Evolutionary conservation across 2,113 vertebrate species (phyloP), one percentile per base, ranked within the genome.

Genomic region (Psophia crepitans): DNA sequence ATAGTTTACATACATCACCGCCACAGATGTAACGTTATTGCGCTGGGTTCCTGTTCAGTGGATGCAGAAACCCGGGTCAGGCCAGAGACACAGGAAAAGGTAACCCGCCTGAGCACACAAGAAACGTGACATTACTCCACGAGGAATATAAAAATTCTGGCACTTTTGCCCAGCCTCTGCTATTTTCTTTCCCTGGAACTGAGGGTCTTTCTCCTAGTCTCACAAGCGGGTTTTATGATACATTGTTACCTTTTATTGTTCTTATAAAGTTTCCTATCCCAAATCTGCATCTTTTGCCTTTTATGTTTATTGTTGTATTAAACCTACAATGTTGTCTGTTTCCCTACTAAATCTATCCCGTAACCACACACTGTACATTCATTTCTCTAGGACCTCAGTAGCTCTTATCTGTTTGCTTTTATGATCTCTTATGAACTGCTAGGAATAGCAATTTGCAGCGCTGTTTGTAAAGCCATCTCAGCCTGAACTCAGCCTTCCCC

Each of bases 401-500:
- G 95, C 66, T 97, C 97, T 97, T 97, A 98, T 88, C 95, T 95
- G 66, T 84, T 95, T 78, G 86, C 86, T 97, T 98, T 98, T 98
- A 97, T 90, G 96, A 97, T 97, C 89, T 94, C 97, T 95, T 87
- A 97, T 79, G 96, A 97, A 96, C 97, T 97, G 93, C 95, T 91
- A 97, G 96, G 90, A 98, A 96, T 92, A 97, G 95, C 90, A 97
- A 98, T 97, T 97, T 97, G 92, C 92, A 94, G 96, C 6, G 49
- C 92, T 95, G 94, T 96, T 97, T 97, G 92, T 93, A 97, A 98
- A 98, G 95, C 41, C 96, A 91, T 95, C 96, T 96, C 76, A 84
- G 92, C 77, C 96, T 68, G 92, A 96, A 93, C 65, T 85, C 84
- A 78, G 93, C 63, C 71, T 80, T 96, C 66, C 61, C 90, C 58